Conservation (phyloP, 2,797 vertebrate species). For the Pipistrellus kuhlii region DNA sequence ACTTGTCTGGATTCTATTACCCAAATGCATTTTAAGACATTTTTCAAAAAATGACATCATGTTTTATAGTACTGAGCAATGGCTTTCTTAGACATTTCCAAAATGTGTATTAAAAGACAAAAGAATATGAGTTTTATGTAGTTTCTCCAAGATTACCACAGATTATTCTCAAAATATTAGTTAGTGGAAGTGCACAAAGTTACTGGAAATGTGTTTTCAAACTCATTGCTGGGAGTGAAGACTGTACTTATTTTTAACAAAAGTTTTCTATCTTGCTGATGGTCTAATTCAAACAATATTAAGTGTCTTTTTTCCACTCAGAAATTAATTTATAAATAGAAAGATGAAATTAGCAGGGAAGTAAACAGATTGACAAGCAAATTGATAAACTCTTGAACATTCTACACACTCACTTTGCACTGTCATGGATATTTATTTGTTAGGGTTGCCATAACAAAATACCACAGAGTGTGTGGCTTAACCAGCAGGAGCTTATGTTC, state of each 20-base stretch:
- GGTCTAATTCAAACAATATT: conserved; percentile 2
- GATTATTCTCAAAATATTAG: conserved; percentile 42
- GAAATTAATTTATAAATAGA: conserved; percentile 50
- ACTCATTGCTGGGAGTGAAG: background rate
- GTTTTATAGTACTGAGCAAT: conserved; percentile 30
- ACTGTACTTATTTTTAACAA: conserved; percentile 26
- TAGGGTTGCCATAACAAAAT: background rate
- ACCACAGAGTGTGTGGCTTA: background rate
- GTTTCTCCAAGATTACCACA: conserved; percentile 21
- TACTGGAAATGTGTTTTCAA: conserved; percentile 35
- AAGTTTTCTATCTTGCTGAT: background rate
- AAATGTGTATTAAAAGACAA: conserved; percentile 27
- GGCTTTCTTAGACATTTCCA: conserved; percentile 54
- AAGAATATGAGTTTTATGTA: conserved; percentile 22
- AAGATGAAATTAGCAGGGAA: background rate
- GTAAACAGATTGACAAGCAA: conserved; percentile 23
- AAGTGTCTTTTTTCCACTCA: conserved; percentile 18
- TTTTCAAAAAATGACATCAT: conserved; percentile 8
- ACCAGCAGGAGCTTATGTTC: background rate
- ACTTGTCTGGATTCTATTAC: background rate
- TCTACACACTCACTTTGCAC: background rate
- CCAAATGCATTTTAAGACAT: background rate
- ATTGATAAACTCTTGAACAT: conserved; percentile 1
- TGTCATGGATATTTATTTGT: too few species aligned
- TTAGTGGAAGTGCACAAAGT: background rate